phyloP scores from a whole-genome alignment of 2,113 vertebrate species.

The Tamias sibiricus region DNA sequence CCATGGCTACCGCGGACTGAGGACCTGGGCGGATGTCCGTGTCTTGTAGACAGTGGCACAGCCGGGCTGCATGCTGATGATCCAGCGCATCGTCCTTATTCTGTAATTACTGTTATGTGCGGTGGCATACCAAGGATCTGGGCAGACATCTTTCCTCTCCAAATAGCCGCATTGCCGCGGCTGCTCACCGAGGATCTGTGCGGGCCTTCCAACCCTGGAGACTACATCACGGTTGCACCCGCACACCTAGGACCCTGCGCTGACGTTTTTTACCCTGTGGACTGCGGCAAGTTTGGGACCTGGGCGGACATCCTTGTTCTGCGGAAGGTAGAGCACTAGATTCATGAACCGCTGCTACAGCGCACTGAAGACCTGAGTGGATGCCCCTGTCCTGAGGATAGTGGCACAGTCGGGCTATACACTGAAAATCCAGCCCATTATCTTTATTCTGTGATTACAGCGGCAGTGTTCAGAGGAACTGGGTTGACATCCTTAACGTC shows the following conservation, averaged over 20 bases:
- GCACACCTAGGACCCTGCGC: no score
- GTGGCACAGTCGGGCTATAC: background rate
- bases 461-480: background rate
- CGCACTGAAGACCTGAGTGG: background rate
- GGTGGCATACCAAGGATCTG: background rate
- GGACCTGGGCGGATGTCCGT: background rate
- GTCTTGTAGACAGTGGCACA: background rate
- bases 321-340: background rate
- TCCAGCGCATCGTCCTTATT: background rate
- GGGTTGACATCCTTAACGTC: background rate
- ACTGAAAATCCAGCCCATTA: background rate
- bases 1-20: no score
- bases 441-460: no score
- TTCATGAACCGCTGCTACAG: no score
- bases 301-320: fast-evolving
- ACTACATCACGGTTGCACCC: background rate
- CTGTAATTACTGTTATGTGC: background rate
- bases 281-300: background rate
- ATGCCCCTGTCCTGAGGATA: background rate
- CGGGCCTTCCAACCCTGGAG: background rate
- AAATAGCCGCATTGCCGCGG: background rate
- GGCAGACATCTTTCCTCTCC: background rate
- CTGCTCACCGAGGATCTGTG: background rate
- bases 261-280: no score
- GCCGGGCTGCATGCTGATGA: background rate